Conservation (phyloP, 2,797 vertebrate genomes). For the Characodon lateralis region DNA sequence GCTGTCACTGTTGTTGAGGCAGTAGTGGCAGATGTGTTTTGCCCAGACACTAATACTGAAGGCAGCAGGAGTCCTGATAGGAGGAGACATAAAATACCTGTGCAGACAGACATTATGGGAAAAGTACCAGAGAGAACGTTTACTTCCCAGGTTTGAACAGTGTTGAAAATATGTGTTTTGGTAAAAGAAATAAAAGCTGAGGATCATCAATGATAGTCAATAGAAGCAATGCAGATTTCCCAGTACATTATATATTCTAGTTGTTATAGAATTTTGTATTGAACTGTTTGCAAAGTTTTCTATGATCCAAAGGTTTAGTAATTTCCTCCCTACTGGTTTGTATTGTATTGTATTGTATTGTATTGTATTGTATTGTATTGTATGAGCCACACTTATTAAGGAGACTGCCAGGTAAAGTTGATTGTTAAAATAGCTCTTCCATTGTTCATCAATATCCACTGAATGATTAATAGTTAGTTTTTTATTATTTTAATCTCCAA, state of each 20-base stretch:
- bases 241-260: not conserved
- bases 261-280: no score
- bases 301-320: not conserved
- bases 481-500: not conserved
- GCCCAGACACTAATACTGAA: constrained; percentile 47
- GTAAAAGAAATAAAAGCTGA: not conserved
- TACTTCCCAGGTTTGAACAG: not conserved
- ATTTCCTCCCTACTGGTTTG: not conserved
- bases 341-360: not conserved
- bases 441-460: not conserved
- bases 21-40: accelerated
- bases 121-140: not conserved
- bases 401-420: not conserved
- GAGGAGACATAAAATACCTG: constrained; percentile 57
- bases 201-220: not conserved
- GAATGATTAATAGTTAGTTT: not conserved
- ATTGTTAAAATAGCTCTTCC: not conserved
- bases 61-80: constrained; percentile 65
- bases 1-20: accelerated
- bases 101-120: constrained; percentile 26
- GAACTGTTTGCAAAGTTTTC: not conserved
- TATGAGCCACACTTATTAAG: not conserved
- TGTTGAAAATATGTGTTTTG: not conserved
- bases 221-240: not conserved
- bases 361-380: not conserved